Evolutionary conservation across 2,113 vertebrate species (phyloP), one percentile per base, ranked within the genome.

Genomic region (Seriola quinqueradiata): DNA sequence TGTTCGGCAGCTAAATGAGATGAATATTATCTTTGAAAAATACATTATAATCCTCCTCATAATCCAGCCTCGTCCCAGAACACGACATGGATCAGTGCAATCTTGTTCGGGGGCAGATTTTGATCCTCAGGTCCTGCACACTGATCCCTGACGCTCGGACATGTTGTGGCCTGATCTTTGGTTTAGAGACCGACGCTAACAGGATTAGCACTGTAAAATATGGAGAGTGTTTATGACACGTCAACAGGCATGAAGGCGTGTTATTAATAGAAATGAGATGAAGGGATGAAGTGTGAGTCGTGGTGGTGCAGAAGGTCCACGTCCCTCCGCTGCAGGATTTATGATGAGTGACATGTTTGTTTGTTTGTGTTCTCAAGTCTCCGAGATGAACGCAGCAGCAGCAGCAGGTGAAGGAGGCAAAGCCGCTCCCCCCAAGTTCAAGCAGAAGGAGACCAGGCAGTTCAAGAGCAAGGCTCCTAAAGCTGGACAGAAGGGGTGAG

Each of bases 381-480:
- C 54, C 54, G 10, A 83, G 0, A 92, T 93, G 90, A 86, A 90
- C 16, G 54, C 54, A 55, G 8, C 82, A 72, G 65, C 78, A 73
- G 32, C 23, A 19, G 82, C 38, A 65, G 82, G 58, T 42, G 7
- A 42, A 65, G 82, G 58, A 36, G 7, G 32, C 82, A 96, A 96
- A 81, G 60, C 85, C 16, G 95, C 94, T 0, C 96, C 97, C 2
- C 96, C 96, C 5, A 96, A 97, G 77, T 97, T 97, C 93, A 96
- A 97, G 92, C 96, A 97, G 91, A 96, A 97, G 59, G 96, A 96
- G 77, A 95, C 92, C 19, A 93, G 96, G 12, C 96, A 97, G 79
- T 97, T 98, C 93, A 98, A 97, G 91, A 98, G 97, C 95, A 98
- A 97, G 81, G 96, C 96, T 17, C 97, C 97, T 4, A 97, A 97